Conservation (phyloP, 30 jellyfish, hydroid and myxozoan genomes). For the Turritopsis dohrnii region DNA sequence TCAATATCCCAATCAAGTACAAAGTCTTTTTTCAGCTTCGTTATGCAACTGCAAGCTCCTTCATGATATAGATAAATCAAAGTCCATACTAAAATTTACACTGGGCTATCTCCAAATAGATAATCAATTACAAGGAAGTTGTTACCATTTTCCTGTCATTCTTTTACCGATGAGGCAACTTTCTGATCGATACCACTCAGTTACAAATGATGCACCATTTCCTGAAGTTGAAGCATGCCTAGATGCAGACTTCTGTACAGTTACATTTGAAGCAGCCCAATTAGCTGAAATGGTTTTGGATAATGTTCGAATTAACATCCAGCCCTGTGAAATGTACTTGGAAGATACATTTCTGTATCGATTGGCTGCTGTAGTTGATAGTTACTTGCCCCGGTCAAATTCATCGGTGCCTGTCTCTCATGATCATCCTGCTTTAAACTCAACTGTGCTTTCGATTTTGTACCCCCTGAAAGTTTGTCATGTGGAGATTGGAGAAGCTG, state of each 20-base stretch:
- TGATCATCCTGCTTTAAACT: background rate
- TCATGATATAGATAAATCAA: background rate
- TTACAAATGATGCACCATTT: conserved; percentile 75
- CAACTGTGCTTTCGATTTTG: conserved; percentile 37
- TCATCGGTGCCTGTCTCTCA: background rate
- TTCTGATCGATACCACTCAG: conserved; percentile 54
- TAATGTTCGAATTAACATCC: conserved; percentile 28
- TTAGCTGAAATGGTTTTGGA: conserved; percentile 24
- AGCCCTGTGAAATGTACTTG: conserved; percentile 68
- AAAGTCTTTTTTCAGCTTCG: conserved; percentile 19
- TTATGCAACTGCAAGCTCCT: background rate
- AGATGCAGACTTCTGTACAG: conserved; percentile 11
- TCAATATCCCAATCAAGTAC: background rate
- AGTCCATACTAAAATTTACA: conserved; percentile 34
- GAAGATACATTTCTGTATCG: conserved; percentile 76
- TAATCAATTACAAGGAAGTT: conserved; percentile 59
- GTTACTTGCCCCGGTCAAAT: conserved; percentile 46
- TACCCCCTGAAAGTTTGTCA: conserved; percentile 64
- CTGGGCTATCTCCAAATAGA: conserved; percentile 75
- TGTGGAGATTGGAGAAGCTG: conserved; percentile 53
- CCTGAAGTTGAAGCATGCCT: conserved; percentile 57
- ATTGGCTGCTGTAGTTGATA: conserved; percentile 28
- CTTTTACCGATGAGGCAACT: conserved; percentile 76
- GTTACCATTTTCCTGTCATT: conserved; percentile 81
- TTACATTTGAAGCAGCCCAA: conserved; percentile 27